Evolutionary conservation across 2,888 invertebrate species (phyloP).

Genomic region (Yponomeuta evonymella): DNA sequence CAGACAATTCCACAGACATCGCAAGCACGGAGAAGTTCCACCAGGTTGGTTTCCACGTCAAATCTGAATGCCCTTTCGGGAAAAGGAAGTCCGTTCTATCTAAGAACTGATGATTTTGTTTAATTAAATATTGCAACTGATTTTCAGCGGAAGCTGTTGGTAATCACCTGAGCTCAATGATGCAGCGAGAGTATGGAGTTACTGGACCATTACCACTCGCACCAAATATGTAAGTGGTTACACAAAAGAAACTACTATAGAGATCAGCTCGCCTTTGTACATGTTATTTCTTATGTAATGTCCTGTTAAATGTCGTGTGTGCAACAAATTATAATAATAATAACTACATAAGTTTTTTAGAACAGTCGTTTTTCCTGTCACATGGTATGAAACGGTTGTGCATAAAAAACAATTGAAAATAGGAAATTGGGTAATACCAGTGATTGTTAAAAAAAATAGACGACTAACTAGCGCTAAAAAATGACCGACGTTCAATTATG

Average conservation of each 20-base stretch:
- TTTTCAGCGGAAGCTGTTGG: slow-evolving; percentile 36
- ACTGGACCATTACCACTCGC: slow-evolving; percentile 47
- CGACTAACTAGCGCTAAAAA: no score
- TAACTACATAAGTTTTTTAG: neutral
- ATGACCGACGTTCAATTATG: no score
- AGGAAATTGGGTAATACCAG: no score
- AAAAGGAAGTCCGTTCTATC: neutral
- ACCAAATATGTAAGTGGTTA: slow-evolving; percentile 55
- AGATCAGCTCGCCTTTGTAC: no score
- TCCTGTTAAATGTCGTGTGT: no score
- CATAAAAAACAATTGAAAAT: no score
- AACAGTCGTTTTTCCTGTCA: no score
- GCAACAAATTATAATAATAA: no score
- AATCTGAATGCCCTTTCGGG: neutral
- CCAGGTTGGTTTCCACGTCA: slow-evolving; percentile 36
- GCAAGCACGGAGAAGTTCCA: slow-evolving; percentile 52
- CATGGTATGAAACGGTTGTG: no score
- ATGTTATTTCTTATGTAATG: no score
- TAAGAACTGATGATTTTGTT: neutral
- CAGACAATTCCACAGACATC: slow-evolving; percentile 52
- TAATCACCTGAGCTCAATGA: slow-evolving; percentile 70
- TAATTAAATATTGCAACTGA: neutral
- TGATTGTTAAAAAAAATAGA: no score
- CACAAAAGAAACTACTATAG: neutral
- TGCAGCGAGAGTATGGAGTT: slow-evolving; percentile 68